These are phyloP conservation scores for Trogon melanurus DNA, from an alignment of 2,113 vertebrate genomes.

Conservation along the genomic window DNA sequence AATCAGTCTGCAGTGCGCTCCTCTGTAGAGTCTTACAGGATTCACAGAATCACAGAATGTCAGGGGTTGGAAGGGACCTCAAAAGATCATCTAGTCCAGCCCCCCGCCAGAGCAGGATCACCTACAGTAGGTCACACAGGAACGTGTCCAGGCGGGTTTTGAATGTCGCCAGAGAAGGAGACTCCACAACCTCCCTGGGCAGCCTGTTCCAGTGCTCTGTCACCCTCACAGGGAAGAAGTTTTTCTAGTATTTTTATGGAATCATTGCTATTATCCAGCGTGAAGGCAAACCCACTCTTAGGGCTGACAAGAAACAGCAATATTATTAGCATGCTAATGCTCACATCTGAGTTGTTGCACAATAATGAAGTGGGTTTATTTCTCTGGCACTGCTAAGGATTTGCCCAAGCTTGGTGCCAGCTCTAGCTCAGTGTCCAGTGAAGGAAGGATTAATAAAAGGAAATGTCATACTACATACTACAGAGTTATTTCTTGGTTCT, in stretches of 20 bases:
- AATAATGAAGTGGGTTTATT: rapidly evolving
- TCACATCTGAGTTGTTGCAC: neutral
- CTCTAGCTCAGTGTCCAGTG: neutral
- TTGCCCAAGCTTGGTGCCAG: neutral
- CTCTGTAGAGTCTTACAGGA: neutral
- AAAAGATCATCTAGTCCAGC: too few species aligned
- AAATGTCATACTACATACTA: neutral
- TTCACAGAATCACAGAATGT: neutral
- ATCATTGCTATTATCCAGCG: neutral
- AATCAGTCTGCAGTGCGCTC: neutral
- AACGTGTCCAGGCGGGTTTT: too few species aligned
- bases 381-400: neutral
- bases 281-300: neutral
- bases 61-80: too few species aligned
- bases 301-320: neutral
- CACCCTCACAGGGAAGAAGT: too few species aligned
- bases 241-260: too few species aligned
- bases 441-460: neutral
- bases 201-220: too few species aligned
- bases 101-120: too few species aligned
- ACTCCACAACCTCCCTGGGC: too few species aligned
- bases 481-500: neutral
- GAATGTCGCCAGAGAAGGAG: too few species aligned
- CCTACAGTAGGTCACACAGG: too few species aligned
- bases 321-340: neutral